Base-by-base conservation (phyloP, 37 sponge, comb jelly and placozoan species). In the Axinella damicornis region DNA sequence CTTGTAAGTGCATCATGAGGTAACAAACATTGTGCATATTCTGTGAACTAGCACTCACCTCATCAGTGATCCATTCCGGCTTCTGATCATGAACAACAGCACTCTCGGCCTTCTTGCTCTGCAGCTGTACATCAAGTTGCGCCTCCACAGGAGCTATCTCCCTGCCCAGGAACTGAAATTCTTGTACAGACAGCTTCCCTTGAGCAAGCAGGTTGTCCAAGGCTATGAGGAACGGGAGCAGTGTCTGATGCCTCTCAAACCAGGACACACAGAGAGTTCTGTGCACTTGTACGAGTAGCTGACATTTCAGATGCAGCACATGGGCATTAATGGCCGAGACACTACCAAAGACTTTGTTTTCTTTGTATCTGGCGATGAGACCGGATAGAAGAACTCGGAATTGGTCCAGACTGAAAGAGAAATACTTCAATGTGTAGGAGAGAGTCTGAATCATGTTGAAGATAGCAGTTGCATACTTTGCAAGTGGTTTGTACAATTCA, bases 181-280 rank as follows among this genome's bases (percentile, higher is more conserved):
- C 89, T 24, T 76, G 46, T 9, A 0, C 13, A 22, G 69, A 57
- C 35, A 82, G 21, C 36, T 66, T 60, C 31, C 83, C 83, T 33
- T 38, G n/a, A 4, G 34, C 0, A 37, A 71, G 46, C 30, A 53
- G 40, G 30, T 55, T 4, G 61, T 81, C 77, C 33, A 76, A 21
- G n/a, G 36, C 69, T 27, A 88, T 63, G 53, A 88, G 61, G 38
- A 88, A 62, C 20, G 83, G 70, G 24, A 88, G 41, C 37, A 88
- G 19, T 28, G 76, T 14, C 36, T 88, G 89, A 35, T 88, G 89
- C 30, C 84, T 76, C 30, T 64, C 25, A 33, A 82, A 82, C 60
- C 76, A 12, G 52, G 16, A 24, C n/a, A 73, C 65, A 65, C 64
- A 41, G 17, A 83, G 74, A 9, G 25, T 53, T 27, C 52, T 61